Conservation (phyloP, 2,797 vertebrate species). For the Hydrophis major region DNA sequence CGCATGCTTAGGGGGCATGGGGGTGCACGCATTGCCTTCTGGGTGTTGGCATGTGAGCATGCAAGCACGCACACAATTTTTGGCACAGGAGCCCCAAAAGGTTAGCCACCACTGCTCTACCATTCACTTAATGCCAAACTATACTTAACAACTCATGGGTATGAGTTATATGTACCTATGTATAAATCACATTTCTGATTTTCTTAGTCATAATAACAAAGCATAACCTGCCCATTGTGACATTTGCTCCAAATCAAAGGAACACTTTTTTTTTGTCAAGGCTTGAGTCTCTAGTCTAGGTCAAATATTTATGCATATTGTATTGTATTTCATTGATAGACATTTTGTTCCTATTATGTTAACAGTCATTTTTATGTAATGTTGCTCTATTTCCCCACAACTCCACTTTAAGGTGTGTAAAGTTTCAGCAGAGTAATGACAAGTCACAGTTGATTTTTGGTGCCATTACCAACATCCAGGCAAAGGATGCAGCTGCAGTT, state of each 20-base stretch:
- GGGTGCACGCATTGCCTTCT: too few relatives aligned
- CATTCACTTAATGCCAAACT: not conserved
- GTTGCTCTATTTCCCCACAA: not conserved
- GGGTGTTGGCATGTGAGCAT: too few relatives aligned
- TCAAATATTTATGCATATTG: not conserved
- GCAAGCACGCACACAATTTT: too few relatives aligned
- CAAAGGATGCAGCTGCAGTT: slow-evolving; percentile 90
- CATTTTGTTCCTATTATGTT: not conserved
- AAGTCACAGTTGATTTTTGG: slow-evolving; percentile 90
- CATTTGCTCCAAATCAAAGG: not conserved
- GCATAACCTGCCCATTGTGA: not conserved
- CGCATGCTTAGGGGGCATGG: too few relatives aligned
- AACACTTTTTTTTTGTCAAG: not conserved
- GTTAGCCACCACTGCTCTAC: not conserved
- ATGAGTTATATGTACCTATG: not conserved
- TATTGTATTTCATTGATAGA: not conserved
- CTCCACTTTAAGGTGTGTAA: slow-evolving; percentile 83
- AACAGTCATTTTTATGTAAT: not conserved
- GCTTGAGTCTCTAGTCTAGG: not conserved
- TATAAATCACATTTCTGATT: not conserved
- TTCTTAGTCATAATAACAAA: not conserved
- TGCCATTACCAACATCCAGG: slow-evolving; percentile 83
- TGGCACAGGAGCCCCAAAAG: too few relatives aligned
- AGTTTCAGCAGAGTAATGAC: slow-evolving; percentile 93
- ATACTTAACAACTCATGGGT: not conserved